Evolutionary conservation across 2,113 vertebrate genomes (phyloP).

Genomic region (Strix aluco): DNA sequence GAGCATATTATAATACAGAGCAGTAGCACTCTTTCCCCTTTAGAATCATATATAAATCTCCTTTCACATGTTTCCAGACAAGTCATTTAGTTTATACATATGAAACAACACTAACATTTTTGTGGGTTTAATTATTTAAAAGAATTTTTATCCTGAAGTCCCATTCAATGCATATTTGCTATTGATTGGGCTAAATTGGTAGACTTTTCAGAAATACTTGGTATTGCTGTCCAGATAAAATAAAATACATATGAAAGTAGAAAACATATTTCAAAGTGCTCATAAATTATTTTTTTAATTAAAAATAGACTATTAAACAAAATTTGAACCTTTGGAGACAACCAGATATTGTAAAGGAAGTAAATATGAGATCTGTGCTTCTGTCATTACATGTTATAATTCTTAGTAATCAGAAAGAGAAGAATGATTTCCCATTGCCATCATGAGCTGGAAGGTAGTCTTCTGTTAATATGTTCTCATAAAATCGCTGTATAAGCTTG

Average conservation of each 20-base stretch:
- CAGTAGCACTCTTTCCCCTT: not conserved
- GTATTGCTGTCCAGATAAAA: not conserved
- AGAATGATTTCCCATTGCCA: not conserved
- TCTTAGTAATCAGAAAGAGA: not conserved
- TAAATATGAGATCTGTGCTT: not conserved
- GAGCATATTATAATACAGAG: not conserved
- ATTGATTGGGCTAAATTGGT: not conserved
- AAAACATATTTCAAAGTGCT: not conserved
- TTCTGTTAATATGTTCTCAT: not conserved
- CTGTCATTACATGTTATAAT: not conserved
- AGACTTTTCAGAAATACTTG: not conserved
- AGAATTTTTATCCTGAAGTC: not conserved
- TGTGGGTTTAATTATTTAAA: not conserved
- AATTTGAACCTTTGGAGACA: slow-evolving; percentile 19
- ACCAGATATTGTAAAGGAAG: not conserved
- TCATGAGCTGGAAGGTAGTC: not conserved
- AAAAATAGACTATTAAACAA: not conserved
- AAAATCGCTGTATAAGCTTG: not conserved
- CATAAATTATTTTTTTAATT: not conserved
- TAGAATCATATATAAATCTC: not conserved
- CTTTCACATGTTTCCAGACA: not conserved
- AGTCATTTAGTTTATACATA: not conserved
- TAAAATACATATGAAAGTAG: not conserved
- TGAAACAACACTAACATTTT: not conserved
- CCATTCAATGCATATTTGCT: not conserved